Percentiles rank a stretch among this genome's conserved stretches.
Conservation (phyloP, 2,113 vertebrate genomes). For the Pao palembangensis region DNA sequence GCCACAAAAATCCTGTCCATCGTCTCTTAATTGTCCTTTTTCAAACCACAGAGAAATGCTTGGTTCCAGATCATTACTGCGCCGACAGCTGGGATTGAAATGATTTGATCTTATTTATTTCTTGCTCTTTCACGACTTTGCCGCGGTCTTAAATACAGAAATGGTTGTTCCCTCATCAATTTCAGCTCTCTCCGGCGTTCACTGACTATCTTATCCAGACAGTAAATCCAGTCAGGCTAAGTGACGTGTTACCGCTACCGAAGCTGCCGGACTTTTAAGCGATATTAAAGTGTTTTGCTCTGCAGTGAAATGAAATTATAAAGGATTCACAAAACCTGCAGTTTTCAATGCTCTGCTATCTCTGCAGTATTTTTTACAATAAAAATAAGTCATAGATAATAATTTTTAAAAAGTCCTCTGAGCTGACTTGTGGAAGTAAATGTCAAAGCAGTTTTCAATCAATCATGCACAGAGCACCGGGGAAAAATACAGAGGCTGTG, state of each 20-base stretch:
- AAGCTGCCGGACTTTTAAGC: conserved; percentile 19
- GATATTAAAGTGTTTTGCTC: conserved; percentile 24
- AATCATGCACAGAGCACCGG: too few species aligned
- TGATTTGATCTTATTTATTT: conserved; percentile 9
- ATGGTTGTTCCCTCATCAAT: conserved; percentile 10
- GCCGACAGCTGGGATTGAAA: too few species aligned
- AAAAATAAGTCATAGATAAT: conserved; percentile 37
- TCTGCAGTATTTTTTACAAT: conserved; percentile 20
- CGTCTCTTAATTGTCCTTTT: too few species aligned
- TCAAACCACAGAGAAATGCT: too few species aligned
- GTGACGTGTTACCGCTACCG: conserved; percentile 17
- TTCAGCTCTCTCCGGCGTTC: conserved; percentile 12
- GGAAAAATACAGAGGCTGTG: too few species aligned
- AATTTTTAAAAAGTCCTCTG: conserved; percentile 32
- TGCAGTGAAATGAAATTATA: conserved; percentile 27
- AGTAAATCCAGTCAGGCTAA: conserved; percentile 20
- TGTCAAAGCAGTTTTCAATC: conserved; percentile 33
- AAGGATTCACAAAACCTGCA: conserved; percentile 33
- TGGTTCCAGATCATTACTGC: too few species aligned
- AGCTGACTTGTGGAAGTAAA: conserved; percentile 30
- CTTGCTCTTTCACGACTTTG: background rate
- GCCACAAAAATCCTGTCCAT: too few species aligned
- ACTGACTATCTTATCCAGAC: conserved; percentile 18
- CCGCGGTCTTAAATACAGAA: conserved; percentile 11
- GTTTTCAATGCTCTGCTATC: conserved; percentile 8